These are phyloP conservation scores for Anoplopoma fimbria DNA, from an alignment of 2,113 vertebrate species.

Conservation along the genomic window DNA sequence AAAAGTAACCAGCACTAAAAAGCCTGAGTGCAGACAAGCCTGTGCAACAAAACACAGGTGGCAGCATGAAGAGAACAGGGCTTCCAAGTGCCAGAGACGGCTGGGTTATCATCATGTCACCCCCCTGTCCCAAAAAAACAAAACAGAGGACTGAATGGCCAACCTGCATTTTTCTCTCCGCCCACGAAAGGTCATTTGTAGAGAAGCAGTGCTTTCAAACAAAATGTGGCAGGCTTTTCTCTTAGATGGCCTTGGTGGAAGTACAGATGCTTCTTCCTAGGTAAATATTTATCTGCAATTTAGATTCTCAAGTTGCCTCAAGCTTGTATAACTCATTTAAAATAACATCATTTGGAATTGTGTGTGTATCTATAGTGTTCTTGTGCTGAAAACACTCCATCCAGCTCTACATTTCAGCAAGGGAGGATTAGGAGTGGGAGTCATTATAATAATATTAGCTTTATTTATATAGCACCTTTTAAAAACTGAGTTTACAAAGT, in stretches of 20 bases:
- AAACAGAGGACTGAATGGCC: conserved; percentile 44
- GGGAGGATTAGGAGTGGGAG: conserved; percentile 42
- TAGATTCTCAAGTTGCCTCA: conserved; percentile 44
- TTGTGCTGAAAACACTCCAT: conserved; percentile 43
- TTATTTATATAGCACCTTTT: too few relatives aligned
- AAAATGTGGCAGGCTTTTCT: conserved; percentile 62
- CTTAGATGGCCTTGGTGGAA: conserved; percentile 22
- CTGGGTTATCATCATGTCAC: conserved; percentile 59
- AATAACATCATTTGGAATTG: conserved; percentile 21
- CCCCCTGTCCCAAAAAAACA: conserved; percentile 56
- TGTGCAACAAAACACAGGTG: conserved; percentile 62
- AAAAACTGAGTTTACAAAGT: too few relatives aligned
- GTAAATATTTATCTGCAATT: conserved; percentile 63
- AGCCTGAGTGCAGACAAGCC: conserved; percentile 49
- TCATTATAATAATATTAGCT: too few relatives aligned
- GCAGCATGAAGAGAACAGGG: conserved; percentile 48
- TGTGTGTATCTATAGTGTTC: conserved; percentile 19
- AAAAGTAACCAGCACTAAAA: conserved; percentile 47
- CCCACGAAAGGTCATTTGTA: conserved; percentile 67
- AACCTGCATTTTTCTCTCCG: conserved; percentile 59
- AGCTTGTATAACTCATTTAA: conserved; percentile 1
- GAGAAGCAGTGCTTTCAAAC: conserved; percentile 67
- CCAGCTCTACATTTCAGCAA: conserved; percentile 7
- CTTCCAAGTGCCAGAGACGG: conserved; percentile 64
- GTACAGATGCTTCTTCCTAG: conserved; percentile 17